Conservation (phyloP, 2,113 vertebrate species). For the Turdus rufiventris region DNA sequence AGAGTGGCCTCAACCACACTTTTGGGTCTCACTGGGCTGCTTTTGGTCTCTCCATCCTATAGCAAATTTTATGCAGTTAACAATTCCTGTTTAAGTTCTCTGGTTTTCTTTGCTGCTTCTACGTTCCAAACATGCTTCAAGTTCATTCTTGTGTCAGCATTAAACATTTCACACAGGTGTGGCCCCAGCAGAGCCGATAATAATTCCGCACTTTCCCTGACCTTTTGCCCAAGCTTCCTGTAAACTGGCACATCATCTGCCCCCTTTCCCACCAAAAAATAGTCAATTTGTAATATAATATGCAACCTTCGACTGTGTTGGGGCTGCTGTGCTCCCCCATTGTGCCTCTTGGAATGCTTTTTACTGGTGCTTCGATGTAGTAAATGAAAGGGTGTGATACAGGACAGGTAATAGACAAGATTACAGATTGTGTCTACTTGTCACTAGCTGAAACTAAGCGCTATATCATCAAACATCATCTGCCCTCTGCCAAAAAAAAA, state of each 20-base stretch:
- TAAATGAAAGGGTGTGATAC: slow-evolving; percentile 57
- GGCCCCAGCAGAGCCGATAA: slow-evolving; percentile 65
- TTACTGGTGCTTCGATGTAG: slow-evolving; percentile 24
- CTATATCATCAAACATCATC: slow-evolving; percentile 19
- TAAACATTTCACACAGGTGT: slow-evolving; percentile 67
- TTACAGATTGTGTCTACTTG: slow-evolving; percentile 43
- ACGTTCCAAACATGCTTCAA: slow-evolving; percentile 62
- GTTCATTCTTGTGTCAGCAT: slow-evolving; percentile 73
- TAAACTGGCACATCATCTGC: slow-evolving; percentile 47
- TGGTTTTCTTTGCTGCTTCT: background rate
- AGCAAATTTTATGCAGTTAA: background rate
- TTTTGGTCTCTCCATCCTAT: background rate
- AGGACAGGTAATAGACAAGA: slow-evolving; percentile 10
- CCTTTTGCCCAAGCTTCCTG: slow-evolving; percentile 72
- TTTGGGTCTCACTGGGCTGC: background rate
- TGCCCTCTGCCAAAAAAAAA: background rate
- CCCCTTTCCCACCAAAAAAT: background rate
- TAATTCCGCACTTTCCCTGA: slow-evolving; percentile 75
- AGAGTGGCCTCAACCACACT: background rate
- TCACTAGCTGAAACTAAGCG: slow-evolving; percentile 46
- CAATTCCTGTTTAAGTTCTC: background rate
- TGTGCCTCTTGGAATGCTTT: slow-evolving; percentile 60
- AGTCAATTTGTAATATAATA: slow-evolving; percentile 58
- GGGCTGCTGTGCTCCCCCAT: slow-evolving; percentile 3
- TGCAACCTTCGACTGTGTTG: background rate